Percentiles rank a stretch among this genome's conserved stretches.
Evolutionary conservation across 37 sponge, comb jelly and placozoan species (phyloP).

Genomic region (Oscarella lobularis): DNA sequence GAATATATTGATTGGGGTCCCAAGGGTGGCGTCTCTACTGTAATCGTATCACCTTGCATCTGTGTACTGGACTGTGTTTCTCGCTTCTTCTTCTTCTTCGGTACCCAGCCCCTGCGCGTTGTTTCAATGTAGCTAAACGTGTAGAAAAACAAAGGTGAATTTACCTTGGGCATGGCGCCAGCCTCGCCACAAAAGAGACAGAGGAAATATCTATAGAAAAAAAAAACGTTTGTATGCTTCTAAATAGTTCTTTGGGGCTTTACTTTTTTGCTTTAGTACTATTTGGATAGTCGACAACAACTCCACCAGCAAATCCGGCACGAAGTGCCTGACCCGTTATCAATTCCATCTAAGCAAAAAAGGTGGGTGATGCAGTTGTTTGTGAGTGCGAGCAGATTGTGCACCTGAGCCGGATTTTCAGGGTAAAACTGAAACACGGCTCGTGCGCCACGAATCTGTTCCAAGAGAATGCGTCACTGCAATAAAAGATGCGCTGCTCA

Average conservation of each 20-base stretch:
- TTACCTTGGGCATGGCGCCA: slow-evolving; percentile 40
- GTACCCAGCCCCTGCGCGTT: no score
- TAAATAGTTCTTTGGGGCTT: no score
- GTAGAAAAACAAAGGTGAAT: no score
- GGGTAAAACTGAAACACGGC: slow-evolving; percentile 99
- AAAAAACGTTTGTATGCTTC: no score
- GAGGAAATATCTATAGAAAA: slow-evolving; percentile 50
- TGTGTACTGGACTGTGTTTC: no score
- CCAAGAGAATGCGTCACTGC: not conserved
- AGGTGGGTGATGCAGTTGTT: not conserved
- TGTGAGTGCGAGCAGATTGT: no score
- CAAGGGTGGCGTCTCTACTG: no score
- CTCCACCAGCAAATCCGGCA: slow-evolving; percentile 96
- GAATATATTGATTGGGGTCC: no score
- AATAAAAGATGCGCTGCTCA: not conserved
- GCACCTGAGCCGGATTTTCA: slow-evolving; percentile 83
- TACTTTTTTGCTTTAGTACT: slow-evolving; percentile 97
- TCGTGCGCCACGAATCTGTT: slow-evolving; percentile 64
- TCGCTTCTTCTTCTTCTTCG: no score
- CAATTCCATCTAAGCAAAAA: slow-evolving; percentile 63
- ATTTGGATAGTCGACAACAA: slow-evolving; percentile 96
- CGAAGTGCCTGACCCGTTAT: slow-evolving; percentile 90
- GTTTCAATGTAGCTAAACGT: no score
- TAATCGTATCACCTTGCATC: no score
- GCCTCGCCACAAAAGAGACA: slow-evolving; percentile 95